Evolutionary conservation across 2,888 invertebrate species (phyloP), one percentile per base, ranked within the genome.

Genomic region (Molorchus minor): DNA sequence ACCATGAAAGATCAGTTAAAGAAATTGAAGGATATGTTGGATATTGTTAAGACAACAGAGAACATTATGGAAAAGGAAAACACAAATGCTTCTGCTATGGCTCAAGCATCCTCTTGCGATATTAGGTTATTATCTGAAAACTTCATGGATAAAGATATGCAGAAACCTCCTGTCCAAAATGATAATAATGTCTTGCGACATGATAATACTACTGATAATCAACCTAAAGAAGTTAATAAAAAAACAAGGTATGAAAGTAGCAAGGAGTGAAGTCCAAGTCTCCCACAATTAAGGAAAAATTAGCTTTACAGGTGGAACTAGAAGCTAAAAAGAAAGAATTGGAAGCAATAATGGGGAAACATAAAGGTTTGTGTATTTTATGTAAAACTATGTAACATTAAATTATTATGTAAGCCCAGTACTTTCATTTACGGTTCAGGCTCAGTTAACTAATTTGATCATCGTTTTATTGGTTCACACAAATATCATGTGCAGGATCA

Each of bases 321-420:
- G 86, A 86, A 8, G 86, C 86, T 43, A 89, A 88, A 73, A 86
- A 86, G 72, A 80, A 85, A 8, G 88, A 88, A 67, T 79, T 89
- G 1, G 89, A 89, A 69, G 85, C 86, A 53, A 80, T 88, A 40
- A 85, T 88, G 77, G 85, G 87, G 62, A 89, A 88, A 76, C 87
- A 86, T 82, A 80, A 80, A 75, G 80, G 80, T 80, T 63, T 33
- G 3, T 41, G 13, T 30, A 40, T 49, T 49, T 49, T 49, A 15
- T 19, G 21, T 53, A 40, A 20, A 15, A 52, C 52, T 45, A n/a
- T n/a, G n/a, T n/a, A n/a, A n/a, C n/a, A n/a, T n/a, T n/a, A n/a
- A n/a, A n/a, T n/a, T n/a, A n/a, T n/a, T n/a, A n/a, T n/a, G n/a
- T n/a, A n/a, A n/a, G n/a, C n/a, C n/a, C n/a, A n/a, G n/a, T n/a